These are phyloP conservation scores for Panulirus ornatus DNA, from an alignment of 1,140 invertebrate species.

Conservation along the genomic window DNA sequence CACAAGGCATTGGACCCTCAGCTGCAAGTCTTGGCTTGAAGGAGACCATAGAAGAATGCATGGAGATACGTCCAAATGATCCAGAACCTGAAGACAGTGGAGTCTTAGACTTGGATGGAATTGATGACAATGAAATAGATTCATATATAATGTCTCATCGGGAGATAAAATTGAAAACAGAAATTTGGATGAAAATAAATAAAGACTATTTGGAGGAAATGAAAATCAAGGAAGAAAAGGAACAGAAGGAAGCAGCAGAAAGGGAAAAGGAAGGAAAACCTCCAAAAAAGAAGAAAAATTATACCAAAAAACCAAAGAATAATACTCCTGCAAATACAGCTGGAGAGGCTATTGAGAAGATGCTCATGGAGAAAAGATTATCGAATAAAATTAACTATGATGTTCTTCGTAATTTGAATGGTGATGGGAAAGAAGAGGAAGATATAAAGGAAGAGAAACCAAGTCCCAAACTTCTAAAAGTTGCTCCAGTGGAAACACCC, in stretches of 20 bases:
- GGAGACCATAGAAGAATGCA: conserved; percentile 78
- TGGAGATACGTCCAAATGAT: conserved; percentile 76
- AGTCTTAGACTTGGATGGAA: conserved; percentile 87
- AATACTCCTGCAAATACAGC: conserved; percentile 86
- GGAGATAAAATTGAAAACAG: conserved; percentile 88
- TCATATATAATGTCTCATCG: conserved; percentile 90
- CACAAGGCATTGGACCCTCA: conserved; percentile 76
- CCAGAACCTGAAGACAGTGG: conserved; percentile 79
- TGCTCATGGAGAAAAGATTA: conserved; percentile 95
- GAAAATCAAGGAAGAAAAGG: conserved; percentile 85
- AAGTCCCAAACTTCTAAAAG: conserved; percentile 56
- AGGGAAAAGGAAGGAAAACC: conserved; percentile 79
- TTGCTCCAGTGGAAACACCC: conserved; percentile 62
- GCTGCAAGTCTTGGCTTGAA: conserved; percentile 78
- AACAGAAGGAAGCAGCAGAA: conserved; percentile 83
- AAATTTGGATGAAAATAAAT: conserved; percentile 83
- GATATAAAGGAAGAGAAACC: conserved; percentile 72
- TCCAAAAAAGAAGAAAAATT: conserved; percentile 82
- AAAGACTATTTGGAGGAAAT: conserved; percentile 76
- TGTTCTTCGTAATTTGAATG: conserved; percentile 90
- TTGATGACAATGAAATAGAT: conserved; percentile 93
- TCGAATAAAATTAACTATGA: conserved; percentile 99
- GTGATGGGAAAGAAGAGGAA: conserved; percentile 76
- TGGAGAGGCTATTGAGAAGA: conserved; percentile 95
- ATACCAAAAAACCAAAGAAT: conserved; percentile 80